Percentiles rank a stretch among this genome's conserved stretches.
phyloP scores from a whole-genome alignment of 92 coral and sea anemone genomes.

The Siderastrea siderea region DNA sequence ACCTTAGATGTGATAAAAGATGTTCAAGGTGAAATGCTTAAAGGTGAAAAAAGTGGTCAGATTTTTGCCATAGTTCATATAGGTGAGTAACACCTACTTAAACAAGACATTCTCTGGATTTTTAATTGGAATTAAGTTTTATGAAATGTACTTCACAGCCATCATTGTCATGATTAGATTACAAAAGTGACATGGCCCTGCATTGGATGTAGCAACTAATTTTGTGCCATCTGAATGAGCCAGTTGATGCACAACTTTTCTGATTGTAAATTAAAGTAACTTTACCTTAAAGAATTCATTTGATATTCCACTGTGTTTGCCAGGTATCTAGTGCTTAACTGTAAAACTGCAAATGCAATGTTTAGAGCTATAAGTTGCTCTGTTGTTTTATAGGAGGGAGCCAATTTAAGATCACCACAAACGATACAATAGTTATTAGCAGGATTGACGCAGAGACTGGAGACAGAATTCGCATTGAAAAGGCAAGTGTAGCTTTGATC shows the following conservation, averaged over 20 bases:
- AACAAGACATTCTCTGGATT: too few species aligned
- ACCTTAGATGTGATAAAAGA: constrained; percentile 63
- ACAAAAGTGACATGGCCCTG: too few species aligned
- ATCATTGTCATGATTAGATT: too few species aligned
- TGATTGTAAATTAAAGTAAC: neutral
- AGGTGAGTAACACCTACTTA: constrained; percentile 56
- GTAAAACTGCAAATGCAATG: too few species aligned
- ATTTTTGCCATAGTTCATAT: constrained; percentile 95
- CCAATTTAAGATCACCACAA: constrained; percentile 90
- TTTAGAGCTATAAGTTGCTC: neutral
- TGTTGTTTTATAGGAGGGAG: constrained; percentile 84
- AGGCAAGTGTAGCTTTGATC: constrained; percentile 57
- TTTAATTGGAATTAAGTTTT: too few species aligned
- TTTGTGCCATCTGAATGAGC: neutral
- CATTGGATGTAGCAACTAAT: too few species aligned
- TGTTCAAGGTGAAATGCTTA: constrained; percentile 82
- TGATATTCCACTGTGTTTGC: neutral
- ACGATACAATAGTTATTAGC: constrained; percentile 88
- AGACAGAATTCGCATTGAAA: constrained; percentile 90
- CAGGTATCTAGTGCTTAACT: too few species aligned
- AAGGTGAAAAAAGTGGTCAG: constrained; percentile 75
- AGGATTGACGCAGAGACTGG: constrained; percentile 92
- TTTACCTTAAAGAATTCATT: too few species aligned
- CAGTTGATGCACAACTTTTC: neutral
- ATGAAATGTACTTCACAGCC: too few species aligned